These are phyloP conservation scores for Cynaeus angustus DNA, from an alignment of 2,888 invertebrate species.

Conservation along the genomic window DNA sequence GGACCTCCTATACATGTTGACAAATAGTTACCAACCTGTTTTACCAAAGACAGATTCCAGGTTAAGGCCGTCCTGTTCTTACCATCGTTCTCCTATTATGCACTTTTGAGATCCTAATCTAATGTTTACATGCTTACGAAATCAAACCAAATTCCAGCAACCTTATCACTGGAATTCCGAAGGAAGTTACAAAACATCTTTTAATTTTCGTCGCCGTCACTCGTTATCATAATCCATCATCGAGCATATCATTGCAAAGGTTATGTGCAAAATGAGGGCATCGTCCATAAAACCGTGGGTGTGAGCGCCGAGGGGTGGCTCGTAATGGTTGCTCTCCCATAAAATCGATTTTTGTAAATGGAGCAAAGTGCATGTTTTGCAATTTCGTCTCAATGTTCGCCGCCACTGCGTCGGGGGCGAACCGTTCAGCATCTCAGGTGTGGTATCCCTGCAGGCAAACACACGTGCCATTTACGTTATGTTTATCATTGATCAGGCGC, in stretches of 20 bases:
- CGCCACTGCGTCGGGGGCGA: conserved; percentile 1
- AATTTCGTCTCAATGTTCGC: conserved; percentile 1
- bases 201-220: not conserved
- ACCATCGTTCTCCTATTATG: not conserved
- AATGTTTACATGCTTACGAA: not conserved
- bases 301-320: conserved; percentile 24
- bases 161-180: not conserved
- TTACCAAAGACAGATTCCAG: not conserved
- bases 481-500: conserved; percentile 52
- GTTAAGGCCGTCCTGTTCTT: not conserved
- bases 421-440: conserved; percentile 47
- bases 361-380: not conserved
- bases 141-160: not conserved
- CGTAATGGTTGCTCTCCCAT: not conserved
- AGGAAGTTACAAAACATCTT: conserved; percentile 14
- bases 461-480: conserved; percentile 51
- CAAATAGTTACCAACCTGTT: too few species aligned
- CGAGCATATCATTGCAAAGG: conserved; percentile 9
- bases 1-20: too few species aligned
- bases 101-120: conserved; percentile 2
- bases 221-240: conserved; percentile 43
- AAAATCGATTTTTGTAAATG: not conserved
- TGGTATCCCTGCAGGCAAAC: conserved; percentile 47
- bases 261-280: conserved; percentile 22
- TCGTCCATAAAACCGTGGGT: conserved; percentile 24